Conservation (phyloP, 2,113 vertebrate species). For the Ammodytes marinus region DNA sequence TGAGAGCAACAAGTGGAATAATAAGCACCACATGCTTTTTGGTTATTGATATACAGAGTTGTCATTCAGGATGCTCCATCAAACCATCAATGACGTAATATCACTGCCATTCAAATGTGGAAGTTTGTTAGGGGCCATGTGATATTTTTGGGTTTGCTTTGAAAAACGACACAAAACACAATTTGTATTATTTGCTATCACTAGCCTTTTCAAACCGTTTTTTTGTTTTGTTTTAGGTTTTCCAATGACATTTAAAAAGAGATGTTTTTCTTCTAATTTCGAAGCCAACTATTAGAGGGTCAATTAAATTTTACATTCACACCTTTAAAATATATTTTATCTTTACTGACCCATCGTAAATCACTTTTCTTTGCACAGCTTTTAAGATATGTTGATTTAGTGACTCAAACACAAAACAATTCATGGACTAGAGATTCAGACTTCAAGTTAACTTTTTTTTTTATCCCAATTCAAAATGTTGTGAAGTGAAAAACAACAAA, state of each 20-base stretch:
- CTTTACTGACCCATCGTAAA: not conserved
- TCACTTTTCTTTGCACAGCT: not conserved
- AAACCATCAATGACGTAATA: not conserved
- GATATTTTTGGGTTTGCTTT: not conserved
- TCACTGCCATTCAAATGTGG: constrained; percentile 8
- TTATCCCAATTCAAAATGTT: not conserved
- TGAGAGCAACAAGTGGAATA: not conserved
- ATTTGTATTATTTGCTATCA: constrained; percentile 4
- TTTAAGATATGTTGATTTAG: not conserved
- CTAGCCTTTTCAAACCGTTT: not conserved
- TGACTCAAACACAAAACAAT: not conserved
- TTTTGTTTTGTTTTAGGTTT: not conserved
- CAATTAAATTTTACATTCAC: constrained; percentile 6
- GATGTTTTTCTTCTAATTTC: not conserved
- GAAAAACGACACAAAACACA: not conserved
- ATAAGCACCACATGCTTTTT: constrained; percentile 22
- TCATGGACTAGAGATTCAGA: not conserved
- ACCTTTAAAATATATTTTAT: constrained; percentile 4
- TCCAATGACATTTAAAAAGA: constrained; percentile 24
- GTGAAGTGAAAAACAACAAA: not conserved
- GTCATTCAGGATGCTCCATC: not conserved
- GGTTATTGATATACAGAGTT: not conserved
- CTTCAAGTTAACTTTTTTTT: not conserved
- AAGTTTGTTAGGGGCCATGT: not conserved
- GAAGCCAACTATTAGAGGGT: constrained; percentile 4